Base-by-base conservation (phyloP, 2,113 vertebrate species). In the Bujurquina vittata region DNA sequence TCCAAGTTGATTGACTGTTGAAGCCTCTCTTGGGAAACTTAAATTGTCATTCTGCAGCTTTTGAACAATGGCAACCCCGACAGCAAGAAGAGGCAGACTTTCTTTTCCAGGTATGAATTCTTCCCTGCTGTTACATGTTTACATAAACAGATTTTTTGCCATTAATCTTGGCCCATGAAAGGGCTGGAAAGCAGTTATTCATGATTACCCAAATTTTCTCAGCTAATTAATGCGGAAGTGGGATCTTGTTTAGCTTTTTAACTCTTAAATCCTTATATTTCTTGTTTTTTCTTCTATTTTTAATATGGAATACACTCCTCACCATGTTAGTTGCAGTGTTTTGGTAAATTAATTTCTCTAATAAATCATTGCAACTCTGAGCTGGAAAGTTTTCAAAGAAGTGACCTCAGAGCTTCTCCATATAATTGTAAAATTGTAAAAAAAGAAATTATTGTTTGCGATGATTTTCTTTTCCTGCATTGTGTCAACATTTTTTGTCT, bases 11-110 rank as follows among this genome's bases (percentile, higher is more conserved):
- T 43, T 80, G 80, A 84, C 60, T 83, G 75, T 60, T 80, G 74
- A 81, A 61, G 65, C 35, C 73, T 58, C 58, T 88, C 69, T 81
- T 40, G 54, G 40, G 73, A 88, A 67, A 89, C 60, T 26, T 60
- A 75, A 81, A 69, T 83, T 83, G 63, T 86, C 11, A 14, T 80
- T 60, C 80, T 54, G 52, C 72, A 76, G 84, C 54, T 81, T 80
- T 62, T 81, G 69, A 57, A 78, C 67, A 59, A 54, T 7, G 12
- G 81, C 43, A 83, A 57, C 81, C 78, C 79, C 79, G 35, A 72
- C 20, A 3, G 74, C 7, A 15, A 77, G 31, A 72, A 84, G 59
- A 61, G 76, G 35, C 69, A 55, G 72, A 84, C 67, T 62, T 83
- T 72, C 79, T 54, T 69, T 63, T 43, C 56, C 33, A 83, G 40